These are phyloP conservation scores for Siphlonurus alternatus DNA, from an alignment of 2,888 invertebrate genomes.

Conservation along the genomic window DNA sequence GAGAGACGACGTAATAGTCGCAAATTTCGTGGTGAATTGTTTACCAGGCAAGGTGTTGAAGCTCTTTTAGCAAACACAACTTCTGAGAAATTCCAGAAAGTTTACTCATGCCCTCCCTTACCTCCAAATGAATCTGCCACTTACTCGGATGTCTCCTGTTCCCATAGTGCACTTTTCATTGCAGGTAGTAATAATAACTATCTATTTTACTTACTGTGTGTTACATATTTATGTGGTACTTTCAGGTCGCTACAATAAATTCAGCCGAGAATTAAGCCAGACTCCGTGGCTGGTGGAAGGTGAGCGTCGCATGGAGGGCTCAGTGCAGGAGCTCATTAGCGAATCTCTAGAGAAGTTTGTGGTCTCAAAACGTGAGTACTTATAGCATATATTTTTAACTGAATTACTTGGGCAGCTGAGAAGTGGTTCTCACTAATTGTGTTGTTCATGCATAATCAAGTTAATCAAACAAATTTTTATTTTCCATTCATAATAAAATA, in stretches of 20 bases:
- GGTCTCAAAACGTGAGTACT: constrained; percentile 31
- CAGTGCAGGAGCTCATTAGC: constrained; percentile 79
- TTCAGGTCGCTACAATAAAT: constrained; percentile 63
- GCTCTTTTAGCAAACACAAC: constrained; percentile 32
- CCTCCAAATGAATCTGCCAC: constrained; percentile 26
- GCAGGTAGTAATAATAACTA: too few species aligned
- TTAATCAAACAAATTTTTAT: too few species aligned
- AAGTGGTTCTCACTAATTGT: too few species aligned
- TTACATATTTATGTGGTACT: constrained; percentile 16
- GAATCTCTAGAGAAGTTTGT: constrained; percentile 42
- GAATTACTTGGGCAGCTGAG: too few species aligned
- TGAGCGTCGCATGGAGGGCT: constrained; percentile 59
- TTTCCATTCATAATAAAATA: too few species aligned
- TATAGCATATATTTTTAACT: background rate
- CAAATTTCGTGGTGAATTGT: constrained; percentile 31
- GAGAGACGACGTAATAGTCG: constrained; percentile 25
- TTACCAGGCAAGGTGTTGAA: constrained; percentile 49
- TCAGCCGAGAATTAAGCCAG: constrained; percentile 70
- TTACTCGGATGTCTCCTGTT: constrained; percentile 35
- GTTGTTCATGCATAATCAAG: too few species aligned
- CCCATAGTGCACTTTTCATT: constrained; percentile 43
- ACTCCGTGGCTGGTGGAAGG: constrained; percentile 87
- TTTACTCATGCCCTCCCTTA: constrained; percentile 35
- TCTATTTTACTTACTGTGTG: constrained; percentile 20
- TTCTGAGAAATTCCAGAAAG: constrained; percentile 30